phyloP scores from a whole-genome alignment of 2,888 invertebrate genomes.

The Synanthedon andrenaeformis region DNA sequence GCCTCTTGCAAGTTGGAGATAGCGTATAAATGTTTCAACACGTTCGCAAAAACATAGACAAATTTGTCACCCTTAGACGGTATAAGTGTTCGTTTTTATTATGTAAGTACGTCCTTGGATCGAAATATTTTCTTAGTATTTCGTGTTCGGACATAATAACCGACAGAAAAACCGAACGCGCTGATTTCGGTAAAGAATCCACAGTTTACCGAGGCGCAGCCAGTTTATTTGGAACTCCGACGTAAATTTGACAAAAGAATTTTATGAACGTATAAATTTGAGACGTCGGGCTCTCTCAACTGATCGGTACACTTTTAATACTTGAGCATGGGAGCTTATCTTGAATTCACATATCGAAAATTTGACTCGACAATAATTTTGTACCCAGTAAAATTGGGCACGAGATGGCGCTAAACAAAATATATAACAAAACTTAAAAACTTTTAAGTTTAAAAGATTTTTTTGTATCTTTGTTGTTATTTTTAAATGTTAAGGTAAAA shows the following conservation, averaged over 20 bases:
- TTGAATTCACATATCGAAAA: too few species aligned
- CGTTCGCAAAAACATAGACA: neutral
- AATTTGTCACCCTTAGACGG: too few species aligned
- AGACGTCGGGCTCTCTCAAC: slow-evolving; percentile 32
- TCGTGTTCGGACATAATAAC: slow-evolving; percentile 42
- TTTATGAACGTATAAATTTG: slow-evolving; percentile 66
- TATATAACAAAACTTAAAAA: too few species aligned
- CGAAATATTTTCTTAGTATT: slow-evolving; percentile 13
- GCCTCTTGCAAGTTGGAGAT: too few species aligned
- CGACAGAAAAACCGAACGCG: slow-evolving; percentile 43
- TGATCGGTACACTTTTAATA: slow-evolving; percentile 49
- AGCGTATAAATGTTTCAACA: neutral
- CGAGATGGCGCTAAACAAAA: too few species aligned
- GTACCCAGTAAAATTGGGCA: too few species aligned
- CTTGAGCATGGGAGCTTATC: slow-evolving; percentile 12
- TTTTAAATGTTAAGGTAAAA: too few species aligned
- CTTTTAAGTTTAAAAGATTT: too few species aligned
- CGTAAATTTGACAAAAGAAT: slow-evolving; percentile 68
- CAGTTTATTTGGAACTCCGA: slow-evolving; percentile 50
- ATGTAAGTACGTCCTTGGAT: too few species aligned
- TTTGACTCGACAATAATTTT: too few species aligned
- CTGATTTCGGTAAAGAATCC: slow-evolving; percentile 62
- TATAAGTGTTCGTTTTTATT: too few species aligned
- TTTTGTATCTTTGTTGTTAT: too few species aligned
- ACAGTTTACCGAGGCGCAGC: slow-evolving; percentile 18